Conservation (phyloP, 2,797 vertebrate species). For the Rallus crepitans region DNA sequence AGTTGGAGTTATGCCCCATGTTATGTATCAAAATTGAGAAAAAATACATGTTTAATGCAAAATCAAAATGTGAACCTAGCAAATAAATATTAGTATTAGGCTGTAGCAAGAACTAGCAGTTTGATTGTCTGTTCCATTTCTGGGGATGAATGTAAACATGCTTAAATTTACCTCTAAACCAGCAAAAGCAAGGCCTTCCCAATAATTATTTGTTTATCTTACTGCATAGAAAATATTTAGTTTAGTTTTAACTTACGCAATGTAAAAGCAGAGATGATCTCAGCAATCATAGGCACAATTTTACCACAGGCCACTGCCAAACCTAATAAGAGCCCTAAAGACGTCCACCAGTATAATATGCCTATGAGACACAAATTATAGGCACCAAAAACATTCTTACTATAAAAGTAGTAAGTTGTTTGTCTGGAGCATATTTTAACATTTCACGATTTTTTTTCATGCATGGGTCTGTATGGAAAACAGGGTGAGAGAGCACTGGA, state of each 20-base stretch:
- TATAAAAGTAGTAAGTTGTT: not conserved
- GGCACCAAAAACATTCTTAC: not conserved
- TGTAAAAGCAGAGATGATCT: not conserved
- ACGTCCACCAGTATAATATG: not conserved
- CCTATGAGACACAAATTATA: not conserved
- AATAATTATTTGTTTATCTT: not conserved
- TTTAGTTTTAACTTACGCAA: not conserved
- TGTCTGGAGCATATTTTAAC: not conserved
- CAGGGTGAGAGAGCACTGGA: no score
- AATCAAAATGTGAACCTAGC: not conserved
- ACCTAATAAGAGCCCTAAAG: not conserved
- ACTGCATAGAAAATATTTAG: not conserved
- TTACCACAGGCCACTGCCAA: not conserved
- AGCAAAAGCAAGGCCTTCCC: not conserved
- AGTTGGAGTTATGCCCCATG: not conserved
- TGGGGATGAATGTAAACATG: not conserved
- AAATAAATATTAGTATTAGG: not conserved
- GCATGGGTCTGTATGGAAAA: not conserved
- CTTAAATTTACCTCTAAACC: not conserved
- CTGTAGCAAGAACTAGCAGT: not conserved
- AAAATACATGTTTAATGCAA: not conserved
- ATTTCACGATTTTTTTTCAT: not conserved
- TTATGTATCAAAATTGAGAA: not conserved
- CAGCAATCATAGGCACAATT: not conserved
- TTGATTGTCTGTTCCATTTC: not conserved